Base-by-base conservation (phyloP, 2,113 vertebrate species). In the Diphyllodes magnificus region DNA sequence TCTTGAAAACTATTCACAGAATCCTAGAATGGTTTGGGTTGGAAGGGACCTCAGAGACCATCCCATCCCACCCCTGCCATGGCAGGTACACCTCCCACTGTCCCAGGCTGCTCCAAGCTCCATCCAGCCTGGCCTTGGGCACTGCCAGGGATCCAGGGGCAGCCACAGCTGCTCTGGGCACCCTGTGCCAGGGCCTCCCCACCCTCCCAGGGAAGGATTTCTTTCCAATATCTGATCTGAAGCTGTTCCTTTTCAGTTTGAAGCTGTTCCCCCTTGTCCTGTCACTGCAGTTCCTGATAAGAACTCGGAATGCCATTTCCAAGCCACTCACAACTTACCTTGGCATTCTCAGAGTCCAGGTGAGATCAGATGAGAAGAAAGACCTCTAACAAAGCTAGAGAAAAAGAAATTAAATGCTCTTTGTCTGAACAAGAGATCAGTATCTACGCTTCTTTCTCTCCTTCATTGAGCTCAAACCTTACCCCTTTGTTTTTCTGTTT, bases 21-120 rank as follows among this genome's bases (percentile, higher is more conserved):
- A 70, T 53, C 16, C 13, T 25, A 31, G 56, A 25, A 5, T 25
- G 22, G 14, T 3, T 31, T 59, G 28, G 19, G 23, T 25, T 40
- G 56, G 47, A 33, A 40, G 24, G 50, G 28, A 24, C 3, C 25
- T 25, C 5, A n/a, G 20, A 61, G 1, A 4, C 1, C 23, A 12
- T 0, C 6, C 12, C 0, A 37, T 23, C 0, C 19, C 33, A 15
- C 6, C 53, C 22, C 31, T 12, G 44, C 63, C 83, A 33, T 9
- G 33, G 22, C 72, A 69, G 23, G 39, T 73, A 68, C 39, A 20
- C 16, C 19, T 61, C 0, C 64, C 73, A 7, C 56, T 14, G 3
- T 9, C 39, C 73, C 56, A 60, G 35, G 64, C 1, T 45, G 33
- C 54, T 60, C 53, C 31, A 0, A 66, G 12, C 54, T 33, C 33